These are phyloP conservation scores for Umimayanthus kanabou DNA, from an alignment of 92 coral and sea anemone genomes.

Conservation along the genomic window DNA sequence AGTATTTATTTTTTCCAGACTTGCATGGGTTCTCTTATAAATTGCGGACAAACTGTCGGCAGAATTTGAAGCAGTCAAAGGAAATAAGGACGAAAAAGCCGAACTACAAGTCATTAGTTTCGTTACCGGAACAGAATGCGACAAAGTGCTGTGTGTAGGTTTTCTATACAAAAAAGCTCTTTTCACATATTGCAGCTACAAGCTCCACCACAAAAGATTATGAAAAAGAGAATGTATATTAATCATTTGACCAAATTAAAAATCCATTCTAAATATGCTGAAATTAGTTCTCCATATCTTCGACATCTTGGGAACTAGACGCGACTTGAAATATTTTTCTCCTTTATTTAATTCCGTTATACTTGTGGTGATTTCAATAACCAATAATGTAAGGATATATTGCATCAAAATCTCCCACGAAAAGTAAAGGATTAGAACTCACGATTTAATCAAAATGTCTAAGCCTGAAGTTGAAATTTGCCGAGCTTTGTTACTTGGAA, in stretches of 20 bases:
- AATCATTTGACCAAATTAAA: slow-evolving; percentile 19
- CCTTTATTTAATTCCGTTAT: slow-evolving; percentile 9
- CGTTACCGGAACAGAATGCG: not conserved
- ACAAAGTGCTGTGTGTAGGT: not conserved
- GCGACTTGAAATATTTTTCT: slow-evolving; percentile 12
- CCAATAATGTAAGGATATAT: not conserved
- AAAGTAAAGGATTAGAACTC: slow-evolving; percentile 4
- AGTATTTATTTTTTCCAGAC: not conserved
- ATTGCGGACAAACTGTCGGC: not conserved
- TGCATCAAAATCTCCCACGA: not conserved
- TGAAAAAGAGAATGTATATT: slow-evolving; percentile 10
- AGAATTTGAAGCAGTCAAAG: not conserved
- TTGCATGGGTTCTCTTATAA: not conserved
- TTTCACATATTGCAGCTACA: no score
- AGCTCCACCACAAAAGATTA: not conserved
- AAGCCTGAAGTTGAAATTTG: not conserved
- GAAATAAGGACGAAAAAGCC: not conserved
- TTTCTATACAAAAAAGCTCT: not conserved
- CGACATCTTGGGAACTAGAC: not conserved
- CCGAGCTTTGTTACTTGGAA: slow-evolving; percentile 8
- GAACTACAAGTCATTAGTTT: not conserved
- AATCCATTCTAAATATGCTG: slow-evolving; percentile 23
- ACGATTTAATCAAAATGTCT: not conserved
- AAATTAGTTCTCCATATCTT: slow-evolving; percentile 19
- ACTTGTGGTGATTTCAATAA: slow-evolving; percentile 14